phyloP scores from a whole-genome alignment of 1,140 invertebrate species.

The Dinoponera quadriceps region DNA sequence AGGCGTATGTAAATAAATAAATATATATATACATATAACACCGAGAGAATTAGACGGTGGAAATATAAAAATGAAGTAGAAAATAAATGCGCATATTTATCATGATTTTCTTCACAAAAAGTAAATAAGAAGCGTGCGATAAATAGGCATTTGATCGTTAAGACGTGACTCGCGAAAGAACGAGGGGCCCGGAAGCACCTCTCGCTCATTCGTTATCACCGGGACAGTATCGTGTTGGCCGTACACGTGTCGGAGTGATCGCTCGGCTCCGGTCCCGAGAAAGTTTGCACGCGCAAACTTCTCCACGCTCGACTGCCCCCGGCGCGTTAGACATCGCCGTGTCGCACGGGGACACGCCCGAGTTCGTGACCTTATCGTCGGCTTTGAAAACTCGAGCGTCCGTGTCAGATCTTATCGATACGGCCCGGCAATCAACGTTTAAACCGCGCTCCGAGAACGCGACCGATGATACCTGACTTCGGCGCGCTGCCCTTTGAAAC shows the following conservation, averaged over 20 bases:
- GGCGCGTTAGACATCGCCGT: slow-evolving; percentile 52
- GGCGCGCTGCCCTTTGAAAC: slow-evolving; percentile 68
- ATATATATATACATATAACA: too few species aligned
- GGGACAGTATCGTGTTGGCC: not conserved
- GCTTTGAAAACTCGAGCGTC: slow-evolving; percentile 74
- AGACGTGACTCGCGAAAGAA: too few species aligned
- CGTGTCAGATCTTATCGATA: slow-evolving; percentile 79
- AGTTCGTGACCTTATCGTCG: slow-evolving; percentile 76
- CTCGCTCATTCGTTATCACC: slow-evolving; percentile 4
- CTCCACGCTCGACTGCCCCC: slow-evolving; percentile 18
- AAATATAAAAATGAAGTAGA: too few species aligned
- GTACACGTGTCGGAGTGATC: slow-evolving; percentile 4
- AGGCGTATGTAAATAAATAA: too few species aligned
- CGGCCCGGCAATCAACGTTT: slow-evolving; percentile 62
- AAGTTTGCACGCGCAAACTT: slow-evolving; percentile 42
- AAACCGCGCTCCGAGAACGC: slow-evolving; percentile 29
- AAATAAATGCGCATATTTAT: too few species aligned
- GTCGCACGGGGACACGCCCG: slow-evolving; percentile 37
- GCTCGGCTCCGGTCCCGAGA: slow-evolving; percentile 8
- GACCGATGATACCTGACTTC: slow-evolving; percentile 68
- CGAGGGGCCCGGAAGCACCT: too few species aligned
- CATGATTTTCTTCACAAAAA: too few species aligned
- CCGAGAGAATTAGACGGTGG: too few species aligned
- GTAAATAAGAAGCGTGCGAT: too few species aligned
- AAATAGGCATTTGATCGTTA: too few species aligned